These are phyloP conservation scores for Drosophila gaucha DNA, from an alignment of 2,888 invertebrate species.

Conservation along the genomic window DNA sequence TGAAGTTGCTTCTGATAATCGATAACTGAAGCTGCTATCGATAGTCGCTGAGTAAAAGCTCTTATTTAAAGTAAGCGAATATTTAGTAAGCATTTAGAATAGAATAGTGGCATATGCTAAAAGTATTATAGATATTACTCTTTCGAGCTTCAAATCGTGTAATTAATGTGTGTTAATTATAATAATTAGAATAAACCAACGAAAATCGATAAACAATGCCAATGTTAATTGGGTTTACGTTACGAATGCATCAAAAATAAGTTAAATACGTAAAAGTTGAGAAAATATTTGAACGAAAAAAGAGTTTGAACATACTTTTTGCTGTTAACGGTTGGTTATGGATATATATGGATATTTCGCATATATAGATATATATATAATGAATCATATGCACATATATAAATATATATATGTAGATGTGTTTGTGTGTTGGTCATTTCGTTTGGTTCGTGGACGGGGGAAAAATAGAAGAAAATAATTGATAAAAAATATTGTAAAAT, in stretches of 20 bases:
- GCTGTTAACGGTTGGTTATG: slow-evolving; percentile 60
- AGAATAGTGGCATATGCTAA: neutral
- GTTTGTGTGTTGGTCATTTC: slow-evolving; percentile 43
- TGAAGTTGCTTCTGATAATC: no score
- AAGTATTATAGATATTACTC: neutral
- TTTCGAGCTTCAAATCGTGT: slow-evolving; percentile 2
- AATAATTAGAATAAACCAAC: slow-evolving; percentile 12
- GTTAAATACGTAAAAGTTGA: slow-evolving; percentile 21
- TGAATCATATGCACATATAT: slow-evolving; percentile 1
- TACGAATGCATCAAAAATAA: slow-evolving; percentile 31
- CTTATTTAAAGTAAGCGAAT: neutral
- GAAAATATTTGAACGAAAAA: slow-evolving; percentile 37
- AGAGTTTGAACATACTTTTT: slow-evolving; percentile 72
- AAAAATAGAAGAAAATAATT: slow-evolving; percentile 72
- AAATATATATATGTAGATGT: slow-evolving; percentile 15
- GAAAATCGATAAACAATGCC: slow-evolving; percentile 21
- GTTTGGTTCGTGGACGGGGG: slow-evolving; percentile 56
- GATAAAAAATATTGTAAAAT: slow-evolving; percentile 65
- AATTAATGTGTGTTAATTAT: slow-evolving; percentile 17
- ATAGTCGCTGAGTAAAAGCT: no score
- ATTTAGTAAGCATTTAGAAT: slow-evolving; percentile 16
- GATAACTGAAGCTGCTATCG: no score
- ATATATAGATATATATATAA: slow-evolving; percentile 15
- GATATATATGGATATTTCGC: slow-evolving; percentile 3
- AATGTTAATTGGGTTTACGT: slow-evolving; percentile 42